Evolutionary conservation across 2,113 vertebrate genomes (phyloP), one percentile per base, ranked within the genome.

Genomic region (Chrysochloris asiatica): DNA sequence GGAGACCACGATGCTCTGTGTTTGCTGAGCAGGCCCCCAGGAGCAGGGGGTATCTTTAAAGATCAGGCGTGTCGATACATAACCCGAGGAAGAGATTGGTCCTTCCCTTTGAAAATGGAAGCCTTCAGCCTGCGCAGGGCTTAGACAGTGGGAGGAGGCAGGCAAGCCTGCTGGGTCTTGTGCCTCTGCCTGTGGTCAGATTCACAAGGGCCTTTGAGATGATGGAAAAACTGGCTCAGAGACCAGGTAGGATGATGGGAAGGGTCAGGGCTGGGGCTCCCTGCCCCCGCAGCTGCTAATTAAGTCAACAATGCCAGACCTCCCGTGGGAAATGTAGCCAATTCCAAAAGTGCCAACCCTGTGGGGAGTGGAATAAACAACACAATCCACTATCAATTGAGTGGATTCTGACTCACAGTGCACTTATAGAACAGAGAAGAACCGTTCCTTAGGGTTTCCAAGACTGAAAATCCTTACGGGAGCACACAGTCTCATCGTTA

Each of bases 11-110:
- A 90, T 54, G 56, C 83, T 89, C 90, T 1, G 1, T 38, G 17
- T 94, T 93, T 96, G 96, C 86, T 87, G 95, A 94, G 91, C 88
- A 80, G 90, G 92, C 47, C 94, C 87, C 50, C 48, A 91, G 92
- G 89, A 95, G 83, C 93, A 86, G 79, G 94, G 93, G 84, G 79
- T 96, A 78, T 86, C 94, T 94, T 95, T 81, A 95, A 96, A 95
- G 92, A 96, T 88, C 92, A 94, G 88, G 14, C 43, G 67, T 83
- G 93, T 81, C 94, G 63, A 93, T 83, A 81, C 13, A 79, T 28
- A 91, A 93, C 83, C 50, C 1, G 10, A 87, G 78, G 14, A 89
- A 78, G 92, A 94, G 33, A 88, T 12, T 5, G 50, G 81, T 67
- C 67, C 95, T 91, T 95, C 83, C 80, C 75, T 92, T 90, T 77